Percentiles rank a stretch among this genome's conserved stretches.
Evolutionary conservation across 2,888 invertebrate genomes (phyloP).

Genomic region (Stenotaenia linearis): DNA sequence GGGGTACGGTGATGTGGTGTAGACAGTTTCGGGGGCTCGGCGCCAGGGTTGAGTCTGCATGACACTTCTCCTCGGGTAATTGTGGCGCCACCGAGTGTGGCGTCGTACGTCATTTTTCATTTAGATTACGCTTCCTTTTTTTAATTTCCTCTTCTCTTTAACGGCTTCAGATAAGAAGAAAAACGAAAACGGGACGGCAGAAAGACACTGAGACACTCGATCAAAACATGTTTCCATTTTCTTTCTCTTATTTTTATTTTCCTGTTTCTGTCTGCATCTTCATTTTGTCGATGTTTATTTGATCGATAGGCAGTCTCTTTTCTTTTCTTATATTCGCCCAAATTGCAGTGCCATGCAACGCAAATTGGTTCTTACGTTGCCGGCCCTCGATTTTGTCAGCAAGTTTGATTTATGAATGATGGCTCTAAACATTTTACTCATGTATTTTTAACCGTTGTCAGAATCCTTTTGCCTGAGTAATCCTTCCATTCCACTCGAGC

Average conservation of each 20-base stretch:
- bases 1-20: neutral
- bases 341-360: neutral
- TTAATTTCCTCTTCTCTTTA: slow-evolving; percentile 23
- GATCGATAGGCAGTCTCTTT: slow-evolving; percentile 17
- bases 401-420: slow-evolving; percentile 1
- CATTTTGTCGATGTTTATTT: slow-evolving; percentile 10
- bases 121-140: slow-evolving; percentile 12
- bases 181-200: neutral
- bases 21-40: neutral
- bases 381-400: neutral
- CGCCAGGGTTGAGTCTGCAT: slow-evolving; percentile 7
- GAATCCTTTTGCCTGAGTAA: neutral
- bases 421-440: neutral
- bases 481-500: neutral
- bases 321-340: neutral
- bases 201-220: neutral
- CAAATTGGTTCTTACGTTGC: neutral
- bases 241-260: neutral
- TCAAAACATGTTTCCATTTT: neutral
- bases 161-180: neutral
- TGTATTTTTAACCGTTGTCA: slow-evolving; percentile 20
- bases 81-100: slow-evolving; percentile 17
- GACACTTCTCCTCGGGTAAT: slow-evolving; percentile 24
- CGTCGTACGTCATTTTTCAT: slow-evolving; percentile 23
- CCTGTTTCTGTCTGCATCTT: neutral